Base-by-base conservation (phyloP, 2,888 invertebrate species). In the Tiphia femorata region DNA sequence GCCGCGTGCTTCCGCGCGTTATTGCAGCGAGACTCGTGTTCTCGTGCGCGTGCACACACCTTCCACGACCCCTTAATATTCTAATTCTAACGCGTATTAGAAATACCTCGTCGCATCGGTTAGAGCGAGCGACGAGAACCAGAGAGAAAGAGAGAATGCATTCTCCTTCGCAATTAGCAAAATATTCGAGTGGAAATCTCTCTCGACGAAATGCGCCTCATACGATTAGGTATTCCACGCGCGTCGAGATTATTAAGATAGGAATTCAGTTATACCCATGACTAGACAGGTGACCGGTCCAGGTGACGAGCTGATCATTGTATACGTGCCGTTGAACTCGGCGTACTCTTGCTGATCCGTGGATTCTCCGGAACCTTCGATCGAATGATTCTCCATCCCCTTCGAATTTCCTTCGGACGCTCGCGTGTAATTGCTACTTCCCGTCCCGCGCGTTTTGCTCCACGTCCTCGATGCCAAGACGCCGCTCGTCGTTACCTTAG, bases 261-360 rank as follows among this genome's bases (percentile, higher is more conserved):
- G 25, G 25, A 20, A 43, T 17, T 7, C 17, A 50, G 55, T n/a
- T n/a, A 53, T 74, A 79, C 80, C 80, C 73, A 80, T 76, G 46
- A 80, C 73, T 58, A 76, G 59, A 51, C 80, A 80, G 49, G 69
- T 76, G 47, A 70, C 57, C 16, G 72, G 65, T 7, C 56, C 60
- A 14, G 72, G 62, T 23, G 74, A 61, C 20, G 67, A 50, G 41
- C n/a, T n/a, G n/a, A 64, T 59, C 16, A 57, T 70, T 29, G 68
- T 41, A 42, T 63, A 63, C 12, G 62, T 73, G 37, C 57, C 27
- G 63, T 71, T 71, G 49, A 58, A 62, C 49, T 72, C 63, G 37
- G 30, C 49, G 53, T 60, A 57, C 49, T 56, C 62, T 64, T 58
- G 65, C 17, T 58, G 64, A 57, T 54, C 60, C 41, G 58, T 35